Evolutionary conservation across 2,888 invertebrate genomes (phyloP), one percentile per base, ranked within the genome.

Genomic region (Hesperia comma): DNA sequence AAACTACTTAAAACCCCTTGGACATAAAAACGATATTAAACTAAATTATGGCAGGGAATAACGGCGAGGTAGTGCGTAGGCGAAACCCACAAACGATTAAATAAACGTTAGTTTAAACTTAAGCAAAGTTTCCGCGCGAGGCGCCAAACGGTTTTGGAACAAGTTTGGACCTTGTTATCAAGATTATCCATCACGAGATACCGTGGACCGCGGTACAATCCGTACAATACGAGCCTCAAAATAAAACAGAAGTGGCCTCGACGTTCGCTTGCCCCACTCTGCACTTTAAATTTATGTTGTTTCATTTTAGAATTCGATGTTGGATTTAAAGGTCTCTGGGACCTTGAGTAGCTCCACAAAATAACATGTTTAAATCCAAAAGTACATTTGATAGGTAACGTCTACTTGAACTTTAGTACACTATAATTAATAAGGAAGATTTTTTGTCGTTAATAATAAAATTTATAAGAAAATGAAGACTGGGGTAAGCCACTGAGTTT

Each of bases 231-330:
- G 8, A 46, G 17, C 17, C 15, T 17, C 43, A 15, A 46, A 46
- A 46, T 17, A 46, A 46, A 46, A 46, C 43, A 46, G 8, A 46
- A 17, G 17, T 46, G 43, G 17, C 43, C 43, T 46, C 43, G 43
- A 1, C 17, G 43, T 6, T 15, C 15, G 43, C 43, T 17, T 12
- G 43, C 37, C 37, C 12, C 17, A 15, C 15, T 17, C 43, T 1
- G 17, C 17, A 17, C 17, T 46, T 46, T 17, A 17, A 15, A 15
- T 12, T 33, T 33, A 12, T 37, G 15, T 17, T 46, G 43, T 17
- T 46, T 46, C 43, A 46, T 46, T 46, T 46, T 46, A 46, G 43
- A 15, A 46, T 15, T 46, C 43, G 43, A 17, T 10, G 43, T 46
- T 7, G 17, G 43, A 46, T 46, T 46, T 17, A 46, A 17, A 46